These are phyloP conservation scores for Galago senegalensis DNA, from an alignment of 2,797 vertebrate species.

Conservation along the genomic window DNA sequence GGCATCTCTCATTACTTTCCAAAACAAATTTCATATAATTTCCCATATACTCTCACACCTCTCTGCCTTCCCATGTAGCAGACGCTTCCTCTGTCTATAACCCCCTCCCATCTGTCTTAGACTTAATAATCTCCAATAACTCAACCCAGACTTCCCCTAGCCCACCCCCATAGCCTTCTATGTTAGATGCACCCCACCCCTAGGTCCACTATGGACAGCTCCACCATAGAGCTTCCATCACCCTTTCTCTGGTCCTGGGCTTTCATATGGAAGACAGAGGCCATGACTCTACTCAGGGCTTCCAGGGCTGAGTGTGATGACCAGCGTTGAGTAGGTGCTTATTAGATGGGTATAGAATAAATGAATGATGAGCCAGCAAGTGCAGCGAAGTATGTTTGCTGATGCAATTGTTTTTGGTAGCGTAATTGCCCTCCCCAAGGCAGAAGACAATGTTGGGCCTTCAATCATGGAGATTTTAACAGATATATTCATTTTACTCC, in stretches of 20 bases:
- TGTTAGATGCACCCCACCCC: too few species aligned
- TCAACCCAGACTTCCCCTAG: background rate
- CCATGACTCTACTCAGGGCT: background rate
- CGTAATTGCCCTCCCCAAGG: background rate
- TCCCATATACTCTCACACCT: background rate
- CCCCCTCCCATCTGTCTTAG: background rate
- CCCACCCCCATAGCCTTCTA: background rate
- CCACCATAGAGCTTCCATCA: background rate
- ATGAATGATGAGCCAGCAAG: background rate
- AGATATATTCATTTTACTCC: background rate
- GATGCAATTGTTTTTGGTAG: background rate
- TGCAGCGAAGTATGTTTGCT: background rate
- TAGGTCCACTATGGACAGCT: background rate
- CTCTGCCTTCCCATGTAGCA: background rate
- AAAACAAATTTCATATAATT: background rate
- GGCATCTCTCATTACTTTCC: background rate
- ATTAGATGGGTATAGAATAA: background rate
- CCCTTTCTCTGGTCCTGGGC: background rate
- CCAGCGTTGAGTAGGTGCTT: background rate
- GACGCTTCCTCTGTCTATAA: background rate
- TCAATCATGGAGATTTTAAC: background rate
- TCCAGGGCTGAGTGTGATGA: background rate
- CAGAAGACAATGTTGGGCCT: background rate
- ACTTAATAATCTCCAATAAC: background rate
- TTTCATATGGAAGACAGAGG: background rate